These are phyloP conservation scores for Cygnus atratus DNA, from an alignment of 2,113 vertebrate genomes.

Conservation along the genomic window DNA sequence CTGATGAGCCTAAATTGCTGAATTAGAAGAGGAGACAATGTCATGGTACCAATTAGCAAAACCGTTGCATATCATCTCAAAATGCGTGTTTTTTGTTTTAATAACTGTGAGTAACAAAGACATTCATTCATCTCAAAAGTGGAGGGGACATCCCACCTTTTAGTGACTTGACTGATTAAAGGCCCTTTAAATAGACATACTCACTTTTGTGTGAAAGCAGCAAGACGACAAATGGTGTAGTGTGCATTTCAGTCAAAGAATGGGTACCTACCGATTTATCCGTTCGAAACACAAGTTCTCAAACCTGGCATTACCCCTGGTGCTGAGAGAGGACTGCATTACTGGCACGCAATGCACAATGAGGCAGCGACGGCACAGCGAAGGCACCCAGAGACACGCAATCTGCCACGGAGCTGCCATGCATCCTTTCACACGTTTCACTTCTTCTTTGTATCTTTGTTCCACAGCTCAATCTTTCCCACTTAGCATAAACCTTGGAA, in stretches of 20 bases:
- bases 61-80: constrained; percentile 3
- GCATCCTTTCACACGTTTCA: neutral
- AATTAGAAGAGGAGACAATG: constrained; percentile 51
- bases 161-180: neutral
- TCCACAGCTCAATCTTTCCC: neutral
- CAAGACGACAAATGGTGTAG: neutral
- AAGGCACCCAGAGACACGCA: neutral
- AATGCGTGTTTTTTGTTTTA: neutral
- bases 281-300: neutral
- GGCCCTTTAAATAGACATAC: neutral
- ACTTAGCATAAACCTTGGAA: neutral
- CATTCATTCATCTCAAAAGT: neutral
- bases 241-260: neutral
- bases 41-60: constrained; percentile 58
- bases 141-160: neutral
- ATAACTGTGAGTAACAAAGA: neutral
- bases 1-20: constrained; percentile 51
- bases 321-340: neutral
- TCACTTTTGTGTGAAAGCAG: neutral
- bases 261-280: neutral
- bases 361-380: neutral
- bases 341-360: neutral
- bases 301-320: neutral
- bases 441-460: neutral
- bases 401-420: accelerated